Conservation (phyloP, 2,113 vertebrate genomes). For the Sylvia atricapilla region DNA sequence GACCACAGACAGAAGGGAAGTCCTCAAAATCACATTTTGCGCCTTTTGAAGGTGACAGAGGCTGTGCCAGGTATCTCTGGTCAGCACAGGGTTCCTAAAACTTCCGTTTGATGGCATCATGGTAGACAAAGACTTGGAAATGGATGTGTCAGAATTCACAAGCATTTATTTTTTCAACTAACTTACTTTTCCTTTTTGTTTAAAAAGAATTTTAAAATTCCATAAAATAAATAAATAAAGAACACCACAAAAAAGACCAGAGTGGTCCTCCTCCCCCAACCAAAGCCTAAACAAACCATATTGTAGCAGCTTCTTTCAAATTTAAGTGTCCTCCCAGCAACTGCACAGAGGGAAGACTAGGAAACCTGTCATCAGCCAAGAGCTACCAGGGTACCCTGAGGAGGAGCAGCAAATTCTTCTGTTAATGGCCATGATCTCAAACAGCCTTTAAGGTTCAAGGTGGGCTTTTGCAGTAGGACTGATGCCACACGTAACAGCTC, state of each 20-base stretch:
- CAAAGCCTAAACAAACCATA: not conserved
- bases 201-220: not conserved
- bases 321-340: not conserved
- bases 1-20: rapidly evolving
- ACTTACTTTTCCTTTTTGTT: not conserved
- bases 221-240: not conserved
- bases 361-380: not conserved
- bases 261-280: rapidly evolving
- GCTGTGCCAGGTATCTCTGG: not conserved
- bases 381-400: not conserved
- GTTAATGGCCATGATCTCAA: not conserved
- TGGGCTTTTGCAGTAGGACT: not conserved
- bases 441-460: not conserved
- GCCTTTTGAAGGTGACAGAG: not conserved
- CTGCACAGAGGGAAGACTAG: not conserved
- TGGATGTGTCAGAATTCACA: not conserved
- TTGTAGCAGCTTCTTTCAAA: rapidly evolving
- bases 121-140: not conserved
- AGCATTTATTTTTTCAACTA: not conserved
- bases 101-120: not conserved
- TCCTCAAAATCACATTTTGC: not conserved
- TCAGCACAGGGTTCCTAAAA: not conserved
- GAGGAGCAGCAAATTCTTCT: not conserved
- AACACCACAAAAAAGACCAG: not conserved
- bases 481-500: rapidly evolving